phyloP scores from a whole-genome alignment of 2,888 invertebrate genomes.

The Sthenelais limicola region DNA sequence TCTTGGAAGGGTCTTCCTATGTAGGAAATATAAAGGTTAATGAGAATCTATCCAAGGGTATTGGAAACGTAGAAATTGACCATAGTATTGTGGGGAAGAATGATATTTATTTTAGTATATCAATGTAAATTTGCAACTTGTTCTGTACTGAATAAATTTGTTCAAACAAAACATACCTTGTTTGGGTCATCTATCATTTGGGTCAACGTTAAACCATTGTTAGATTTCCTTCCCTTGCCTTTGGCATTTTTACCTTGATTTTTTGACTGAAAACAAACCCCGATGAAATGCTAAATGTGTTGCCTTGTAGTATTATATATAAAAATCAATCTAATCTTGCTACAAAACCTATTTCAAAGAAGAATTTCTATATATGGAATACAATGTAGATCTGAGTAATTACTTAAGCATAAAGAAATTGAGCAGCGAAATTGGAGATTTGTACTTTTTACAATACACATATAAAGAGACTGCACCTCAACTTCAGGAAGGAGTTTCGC shows the following conservation, averaged over 20 bases:
- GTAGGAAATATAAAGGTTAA: neutral
- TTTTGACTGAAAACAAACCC: neutral
- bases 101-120: too few relatives aligned
- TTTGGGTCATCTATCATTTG: slow-evolving; percentile 58
- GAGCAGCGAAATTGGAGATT: too few relatives aligned
- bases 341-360: neutral
- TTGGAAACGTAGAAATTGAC: too few relatives aligned
- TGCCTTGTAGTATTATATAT: neutral
- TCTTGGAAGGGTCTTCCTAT: neutral
- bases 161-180: slow-evolving; percentile 8
- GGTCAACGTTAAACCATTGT: slow-evolving; percentile 57
- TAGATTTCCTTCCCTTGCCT: slow-evolving; percentile 46
- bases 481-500: slow-evolving; percentile 8
- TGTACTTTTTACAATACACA: too few relatives aligned
- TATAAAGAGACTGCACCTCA: too few relatives aligned
- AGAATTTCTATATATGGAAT: too few relatives aligned
- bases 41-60: neutral
- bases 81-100: too few relatives aligned
- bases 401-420: too few relatives aligned
- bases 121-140: too few relatives aligned
- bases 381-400: too few relatives aligned
- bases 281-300: neutral
- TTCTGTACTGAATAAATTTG: too few relatives aligned
- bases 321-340: neutral
- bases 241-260: slow-evolving; percentile 49